Evolutionary conservation across 2,888 invertebrate species (phyloP), one percentile per base, ranked within the genome.

Genomic region (Hypomecis atomaria): DNA sequence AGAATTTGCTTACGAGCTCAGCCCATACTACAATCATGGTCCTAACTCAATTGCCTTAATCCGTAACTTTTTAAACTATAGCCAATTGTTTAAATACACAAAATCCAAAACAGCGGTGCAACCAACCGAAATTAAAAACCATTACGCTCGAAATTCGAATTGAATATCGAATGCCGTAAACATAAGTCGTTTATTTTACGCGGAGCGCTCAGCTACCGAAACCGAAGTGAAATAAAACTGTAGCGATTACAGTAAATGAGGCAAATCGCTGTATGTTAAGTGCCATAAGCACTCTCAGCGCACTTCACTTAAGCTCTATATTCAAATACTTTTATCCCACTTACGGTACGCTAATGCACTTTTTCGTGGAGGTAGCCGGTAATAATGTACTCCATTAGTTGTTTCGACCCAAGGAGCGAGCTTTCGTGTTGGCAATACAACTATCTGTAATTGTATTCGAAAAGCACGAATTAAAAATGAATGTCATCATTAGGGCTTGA

Each of bases 261-360:
- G 85, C 86, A 83, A 89, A 87, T 87, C 82, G 82, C 75, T 82
- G 81, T 82, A 85, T 84, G 84, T 83, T 88, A 88, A 88, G 89
- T 89, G 87, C 85, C 78, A 82, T 80, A 79, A 87, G 84, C 87
- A 87, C 89, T 89, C 84, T 84, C 82, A 81, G 83, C 81, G 85
- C 85, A 86, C 87, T 88, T 87, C 84, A 85, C 88, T 87, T 86
- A 84, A 86, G 86, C 82, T 87, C 85, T 87, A 86, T 89, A 90
- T 90, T 90, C 89, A 89, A 90, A 91, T 89, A 89, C 87, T 88
- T 87, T 88, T 88, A 88, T 88, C 79, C 88, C 87, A 88, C 86
- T 90, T 83, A 88, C 84, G 75, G 83, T 81, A 85, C 86, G 82
- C 86, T 91, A 91, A 92, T 92, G 91, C 87, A 89, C 85, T 91